Base-by-base conservation (phyloP, 2,113 vertebrate species). In the Nothobranchius kuhntae region DNA sequence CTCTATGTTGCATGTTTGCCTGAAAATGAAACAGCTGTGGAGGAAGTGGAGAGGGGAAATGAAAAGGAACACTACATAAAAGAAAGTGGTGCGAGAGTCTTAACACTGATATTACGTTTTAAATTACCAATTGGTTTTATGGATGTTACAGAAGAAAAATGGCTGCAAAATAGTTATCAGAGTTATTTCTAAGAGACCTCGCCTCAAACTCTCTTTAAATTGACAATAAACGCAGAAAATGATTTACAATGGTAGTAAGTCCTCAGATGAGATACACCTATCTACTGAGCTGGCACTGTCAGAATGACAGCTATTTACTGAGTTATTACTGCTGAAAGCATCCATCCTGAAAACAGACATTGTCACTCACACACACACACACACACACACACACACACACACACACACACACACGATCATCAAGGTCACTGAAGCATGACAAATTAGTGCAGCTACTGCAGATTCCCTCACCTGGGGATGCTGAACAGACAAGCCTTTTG, bases 401-500 rank as follows among this genome's bases (percentile, higher is more conserved):
- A 56, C 21, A 55, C 12, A 69, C 53, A 64, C 46, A 44, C 65
- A 69, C 24, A 59, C 69, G 54, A 78, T 24, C 78, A 82, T 74
- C 81, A 80, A 86, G 80, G 88, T 88, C 86, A 81, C 12, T 76
- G 86, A 90, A 79, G 88, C 84, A 70, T 87, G 73, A 89, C 79
- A 87, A 90, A 92, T 90, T 78, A 76, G 76, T 50, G 75, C 77
- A 50, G 79, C 68, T 50, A 57, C 44, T 53, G 67, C 61, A 60
- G 61, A 68, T 60, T 65, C 70, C 59, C 91, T 92, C 87, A 95
- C 91, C 94, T 95, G 93, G 85, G 92, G 87, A 84, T 95, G 92
- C 66, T 94, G 94, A 87, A 89, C 77, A 78, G 94, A 95, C 65
- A 96, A 89, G 48, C 91, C 93, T 91, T 92, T 93, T 83, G 94